A percentile compares a stretch with the other conserved stretches of the same genome.
Evolutionary conservation across 2,797 vertebrate species (phyloP).

Genomic region (Allobates femoralis): DNA sequence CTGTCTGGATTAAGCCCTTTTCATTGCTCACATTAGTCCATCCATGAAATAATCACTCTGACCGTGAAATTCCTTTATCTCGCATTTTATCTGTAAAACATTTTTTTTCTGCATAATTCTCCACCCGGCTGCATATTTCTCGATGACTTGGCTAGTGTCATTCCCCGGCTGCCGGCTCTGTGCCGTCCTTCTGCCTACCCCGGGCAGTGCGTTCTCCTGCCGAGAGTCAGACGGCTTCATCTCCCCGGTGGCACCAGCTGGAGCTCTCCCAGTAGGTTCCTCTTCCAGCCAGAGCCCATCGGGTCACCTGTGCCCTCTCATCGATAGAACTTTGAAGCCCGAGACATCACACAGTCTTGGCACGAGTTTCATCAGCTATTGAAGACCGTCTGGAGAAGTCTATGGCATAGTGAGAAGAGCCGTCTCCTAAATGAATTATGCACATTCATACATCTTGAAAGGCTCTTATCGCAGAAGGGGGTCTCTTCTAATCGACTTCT

Average conservation of each 20-base stretch:
- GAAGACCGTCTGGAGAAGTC: conserved; percentile 54
- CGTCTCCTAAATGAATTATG: conserved; percentile 69
- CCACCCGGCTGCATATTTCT: conserved; percentile 46
- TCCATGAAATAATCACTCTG: conserved; percentile 66
- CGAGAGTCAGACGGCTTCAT: conserved; percentile 62
- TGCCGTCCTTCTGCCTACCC: not conserved
- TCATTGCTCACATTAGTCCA: conserved; percentile 51
- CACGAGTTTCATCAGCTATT: conserved; percentile 35
- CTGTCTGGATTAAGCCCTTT: conserved; percentile 46
- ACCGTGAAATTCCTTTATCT: conserved; percentile 66
- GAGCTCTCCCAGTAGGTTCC: conserved; percentile 26
- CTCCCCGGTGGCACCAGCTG: conserved; percentile 51
- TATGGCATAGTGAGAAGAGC: conserved; percentile 48
- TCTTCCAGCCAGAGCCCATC: conserved; percentile 22
- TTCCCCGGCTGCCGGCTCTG: conserved; percentile 67
- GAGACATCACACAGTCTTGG: conserved; percentile 11
- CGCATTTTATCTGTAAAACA: conserved; percentile 65
- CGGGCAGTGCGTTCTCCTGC: conserved; percentile 21
- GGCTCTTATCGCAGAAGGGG: conserved; percentile 62
- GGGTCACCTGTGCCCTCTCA: conserved; percentile 53
- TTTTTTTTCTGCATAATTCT: conserved; percentile 50
- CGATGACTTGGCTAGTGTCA: conserved; percentile 63
- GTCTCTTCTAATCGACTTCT: conserved; percentile 11
- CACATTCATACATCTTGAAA: conserved; percentile 65
- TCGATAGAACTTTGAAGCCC: conserved; percentile 36